Conservation (phyloP, 2,888 invertebrate species). For the Dioctria linearis region DNA sequence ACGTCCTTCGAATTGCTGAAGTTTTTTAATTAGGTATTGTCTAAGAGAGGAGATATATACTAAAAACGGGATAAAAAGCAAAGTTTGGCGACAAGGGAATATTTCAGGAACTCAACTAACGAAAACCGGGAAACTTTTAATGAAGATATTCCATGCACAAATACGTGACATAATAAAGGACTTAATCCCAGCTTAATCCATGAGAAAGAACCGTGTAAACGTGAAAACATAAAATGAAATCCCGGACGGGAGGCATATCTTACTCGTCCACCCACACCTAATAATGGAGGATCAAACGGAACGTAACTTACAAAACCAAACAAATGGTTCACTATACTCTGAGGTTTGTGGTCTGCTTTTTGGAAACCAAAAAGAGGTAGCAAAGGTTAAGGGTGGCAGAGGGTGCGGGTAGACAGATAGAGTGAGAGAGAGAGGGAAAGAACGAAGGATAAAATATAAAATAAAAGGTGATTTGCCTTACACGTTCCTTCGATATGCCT, state of each 20-base stretch:
- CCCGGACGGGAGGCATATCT: not conserved
- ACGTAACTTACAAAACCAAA: conserved; percentile 30
- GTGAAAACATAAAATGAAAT: conserved; percentile 53
- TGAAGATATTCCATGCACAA: conserved; percentile 55
- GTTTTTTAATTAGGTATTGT: conserved; percentile 56
- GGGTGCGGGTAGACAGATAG: no score
- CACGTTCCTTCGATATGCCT: not conserved
- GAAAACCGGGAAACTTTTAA: conserved; percentile 53
- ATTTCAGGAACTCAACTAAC: no score
- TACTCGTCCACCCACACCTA: not conserved
- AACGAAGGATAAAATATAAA: conserved; percentile 15
- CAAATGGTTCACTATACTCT: not conserved
- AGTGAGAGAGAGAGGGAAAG: not conserved
- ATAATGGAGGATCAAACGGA: conserved; percentile 15
- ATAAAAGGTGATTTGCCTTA: conserved; percentile 25
- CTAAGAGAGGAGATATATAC: not conserved
- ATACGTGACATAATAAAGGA: conserved; percentile 57
- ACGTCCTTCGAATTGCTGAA: conserved; percentile 44
- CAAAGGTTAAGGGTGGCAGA: no score
- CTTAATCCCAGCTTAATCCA: conserved; percentile 55
- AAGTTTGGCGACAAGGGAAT: not conserved
- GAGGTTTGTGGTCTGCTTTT: no score
- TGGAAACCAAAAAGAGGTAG: no score
- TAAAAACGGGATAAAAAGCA: not conserved
- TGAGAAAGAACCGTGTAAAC: conserved; percentile 42